These are phyloP conservation scores for Palythoa grandis DNA, from an alignment of 92 coral and sea anemone genomes.

Conservation along the genomic window DNA sequence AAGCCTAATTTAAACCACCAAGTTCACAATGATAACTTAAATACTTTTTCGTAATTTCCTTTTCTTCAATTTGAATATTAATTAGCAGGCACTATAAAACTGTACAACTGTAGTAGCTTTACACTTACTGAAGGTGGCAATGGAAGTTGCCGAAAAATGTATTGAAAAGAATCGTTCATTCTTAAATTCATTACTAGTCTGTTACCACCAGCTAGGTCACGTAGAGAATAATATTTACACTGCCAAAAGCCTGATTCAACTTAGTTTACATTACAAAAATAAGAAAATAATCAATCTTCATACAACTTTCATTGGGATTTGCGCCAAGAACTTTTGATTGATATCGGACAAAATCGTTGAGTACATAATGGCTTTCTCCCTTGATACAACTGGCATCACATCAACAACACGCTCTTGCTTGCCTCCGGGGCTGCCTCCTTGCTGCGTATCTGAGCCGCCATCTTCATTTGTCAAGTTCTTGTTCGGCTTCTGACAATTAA, in stretches of 20 bases:
- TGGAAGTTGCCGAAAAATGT: too few species aligned
- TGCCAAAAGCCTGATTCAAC: not conserved
- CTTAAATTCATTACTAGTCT: too few species aligned
- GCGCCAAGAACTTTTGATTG: slow-evolving; percentile 91
- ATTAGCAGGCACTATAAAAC: too few species aligned
- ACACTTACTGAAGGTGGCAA: too few species aligned
- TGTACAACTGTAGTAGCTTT: too few species aligned
- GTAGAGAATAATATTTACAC: not conserved
- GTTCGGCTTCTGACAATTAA: slow-evolving; percentile 54
- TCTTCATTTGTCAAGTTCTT: slow-evolving; percentile 28
- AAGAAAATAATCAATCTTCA: not conserved
- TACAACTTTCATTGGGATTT: slow-evolving; percentile 84
- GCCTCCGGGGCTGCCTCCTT: slow-evolving; percentile 56
- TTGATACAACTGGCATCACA: slow-evolving; percentile 81
- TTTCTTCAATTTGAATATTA: too few species aligned
- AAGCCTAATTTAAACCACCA: too few species aligned
- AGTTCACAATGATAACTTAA: too few species aligned
- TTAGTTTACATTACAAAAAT: not conserved
- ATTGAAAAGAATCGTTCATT: too few species aligned
- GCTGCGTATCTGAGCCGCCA: slow-evolving; percentile 52
- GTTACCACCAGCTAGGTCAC: too few species aligned
- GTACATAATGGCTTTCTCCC: slow-evolving; percentile 87
- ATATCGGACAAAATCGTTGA: slow-evolving; percentile 88
- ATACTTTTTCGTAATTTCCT: too few species aligned
- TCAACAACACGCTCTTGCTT: slow-evolving; percentile 62